Conservation (phyloP, 2,888 invertebrate species). For the Rhimphoctona megacephalus region DNA sequence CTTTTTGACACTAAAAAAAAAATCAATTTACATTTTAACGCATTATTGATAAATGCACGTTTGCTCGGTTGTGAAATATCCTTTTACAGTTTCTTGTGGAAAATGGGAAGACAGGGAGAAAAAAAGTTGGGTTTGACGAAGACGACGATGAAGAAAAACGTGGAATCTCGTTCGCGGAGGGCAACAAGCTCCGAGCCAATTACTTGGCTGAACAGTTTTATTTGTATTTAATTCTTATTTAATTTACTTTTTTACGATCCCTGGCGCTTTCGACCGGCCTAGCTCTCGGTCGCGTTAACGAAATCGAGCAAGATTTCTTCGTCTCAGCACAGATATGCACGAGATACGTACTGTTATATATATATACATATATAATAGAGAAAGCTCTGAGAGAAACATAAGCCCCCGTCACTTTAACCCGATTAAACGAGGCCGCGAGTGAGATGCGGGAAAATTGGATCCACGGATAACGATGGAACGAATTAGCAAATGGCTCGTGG, state of each 20-base stretch:
- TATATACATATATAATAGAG: constrained; percentile 23
- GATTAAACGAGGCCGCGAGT: constrained; percentile 68
- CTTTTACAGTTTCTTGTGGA: constrained; percentile 66
- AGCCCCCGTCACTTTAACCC: constrained; percentile 67
- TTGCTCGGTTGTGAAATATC: constrained; percentile 64
- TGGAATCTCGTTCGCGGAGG: constrained; percentile 70
- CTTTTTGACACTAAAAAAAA: too few species aligned
- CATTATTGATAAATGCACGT: constrained; percentile 15
- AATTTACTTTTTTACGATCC: constrained; percentile 84
- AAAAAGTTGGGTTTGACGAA: constrained; percentile 55
- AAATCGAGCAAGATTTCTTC: constrained; percentile 79
- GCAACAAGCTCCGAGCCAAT: constrained; percentile 79
- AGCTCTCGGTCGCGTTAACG: constrained; percentile 75
- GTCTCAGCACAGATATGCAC: constrained; percentile 72
- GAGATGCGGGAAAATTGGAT: constrained; percentile 69
- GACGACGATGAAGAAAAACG: constrained; percentile 64
- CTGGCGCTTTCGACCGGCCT: constrained; percentile 55
- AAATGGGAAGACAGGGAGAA: not conserved
- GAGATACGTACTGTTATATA: constrained; percentile 19
- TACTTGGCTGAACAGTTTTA: constrained; percentile 84
- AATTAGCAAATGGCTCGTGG: constrained; percentile 70
- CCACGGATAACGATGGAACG: constrained; percentile 69
- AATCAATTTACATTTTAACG: not conserved
- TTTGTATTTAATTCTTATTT: constrained; percentile 85
- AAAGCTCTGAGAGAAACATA: constrained; percentile 44